Evolutionary conservation across 1,140 invertebrate species (phyloP), one percentile per base, ranked within the genome.

Genomic region (Stenopsyche tienmushanensis): DNA sequence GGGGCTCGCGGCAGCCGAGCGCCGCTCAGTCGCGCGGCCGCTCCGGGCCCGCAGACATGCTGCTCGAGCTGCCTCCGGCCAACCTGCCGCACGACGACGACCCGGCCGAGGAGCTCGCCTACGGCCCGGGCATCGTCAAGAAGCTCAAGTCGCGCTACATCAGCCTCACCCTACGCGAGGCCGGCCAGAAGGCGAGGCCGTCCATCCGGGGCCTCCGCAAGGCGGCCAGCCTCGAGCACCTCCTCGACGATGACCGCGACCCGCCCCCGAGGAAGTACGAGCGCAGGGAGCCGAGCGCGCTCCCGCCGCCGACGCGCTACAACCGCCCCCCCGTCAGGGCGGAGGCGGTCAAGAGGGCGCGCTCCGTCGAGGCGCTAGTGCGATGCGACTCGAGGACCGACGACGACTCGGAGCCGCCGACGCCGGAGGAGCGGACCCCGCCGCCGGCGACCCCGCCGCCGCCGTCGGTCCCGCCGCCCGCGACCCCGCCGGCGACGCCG

Each of bases 101-200:
- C 81, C 54, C 72, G 7, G 71, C 72, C 62, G 91, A 94, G 78
- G 93, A 94, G 72, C 76, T 94, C 17, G 88, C 90, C 70, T 96
- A 96, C 79, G 93, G 93, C 0, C 93, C 93, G 8, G 93, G 93
- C 5, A 95, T 96, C 72, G 93, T 96, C 2, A 92, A 90, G 70
- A 90, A 89, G 72, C 80, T 95, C 44, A 88, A 91, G 73, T 90
- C 89, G 72, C 89, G 90, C 71, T 94, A 93, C 75, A 82, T 94
- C 60, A 92, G 89, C 72, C 80, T 94, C 34, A 90, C 90, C 1
- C 76, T 92, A 52, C 81, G 91, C 7, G 88, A 91, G 69, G 81
- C 80, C 44, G 82, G 83, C 29, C 79, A 73, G 66, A 83, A 84
- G 57, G 80, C 80, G n/a, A 80, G 88, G 21, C 84, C 83, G 3